A percentile compares a stretch with the other conserved stretches of the same genome.
These are phyloP conservation scores for Bhutanitis thaidina DNA, from an alignment of 2,888 invertebrate genomes.

Conservation along the genomic window DNA sequence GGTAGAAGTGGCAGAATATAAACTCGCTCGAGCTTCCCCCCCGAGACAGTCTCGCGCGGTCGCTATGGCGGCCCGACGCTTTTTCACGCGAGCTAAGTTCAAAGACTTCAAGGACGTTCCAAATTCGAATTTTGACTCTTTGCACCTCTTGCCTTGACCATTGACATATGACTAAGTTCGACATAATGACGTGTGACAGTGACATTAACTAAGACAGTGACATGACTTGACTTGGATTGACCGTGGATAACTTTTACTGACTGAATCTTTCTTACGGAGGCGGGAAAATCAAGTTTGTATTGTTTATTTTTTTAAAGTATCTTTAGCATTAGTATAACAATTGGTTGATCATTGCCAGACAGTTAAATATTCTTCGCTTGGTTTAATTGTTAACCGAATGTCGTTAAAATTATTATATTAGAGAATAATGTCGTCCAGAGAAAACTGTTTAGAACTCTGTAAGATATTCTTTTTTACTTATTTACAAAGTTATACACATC, in stretches of 20 bases:
- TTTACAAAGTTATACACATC: too few species aligned
- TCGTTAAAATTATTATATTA: too few species aligned
- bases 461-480: too few species aligned
- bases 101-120: conserved; percentile 58
- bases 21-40: conserved; percentile 37
- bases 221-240: conserved; percentile 27
- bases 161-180: conserved; percentile 23
- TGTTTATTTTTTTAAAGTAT: conserved; percentile 7
- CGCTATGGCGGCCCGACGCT: conserved; percentile 62
- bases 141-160: conserved; percentile 26
- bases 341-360: too few species aligned
- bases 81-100: conserved; percentile 46
- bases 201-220: conserved; percentile 31
- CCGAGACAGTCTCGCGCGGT: conserved; percentile 53
- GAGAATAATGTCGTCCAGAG: too few species aligned
- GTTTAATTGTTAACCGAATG: too few species aligned
- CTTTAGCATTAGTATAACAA: too few species aligned
- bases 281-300: conserved; percentile 35
- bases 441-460: too few species aligned
- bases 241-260: conserved; percentile 36
- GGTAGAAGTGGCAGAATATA: conserved; percentile 72
- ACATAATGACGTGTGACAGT: conserved; percentile 35
- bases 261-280: conserved; percentile 42
- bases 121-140: conserved; percentile 34
- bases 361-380: too few species aligned